A percentile compares a stretch with the other conserved stretches of the same genome.
Evolutionary conservation across 2,113 vertebrate genomes (phyloP).

Genomic region (Reinhardtius hippoglossoides): DNA sequence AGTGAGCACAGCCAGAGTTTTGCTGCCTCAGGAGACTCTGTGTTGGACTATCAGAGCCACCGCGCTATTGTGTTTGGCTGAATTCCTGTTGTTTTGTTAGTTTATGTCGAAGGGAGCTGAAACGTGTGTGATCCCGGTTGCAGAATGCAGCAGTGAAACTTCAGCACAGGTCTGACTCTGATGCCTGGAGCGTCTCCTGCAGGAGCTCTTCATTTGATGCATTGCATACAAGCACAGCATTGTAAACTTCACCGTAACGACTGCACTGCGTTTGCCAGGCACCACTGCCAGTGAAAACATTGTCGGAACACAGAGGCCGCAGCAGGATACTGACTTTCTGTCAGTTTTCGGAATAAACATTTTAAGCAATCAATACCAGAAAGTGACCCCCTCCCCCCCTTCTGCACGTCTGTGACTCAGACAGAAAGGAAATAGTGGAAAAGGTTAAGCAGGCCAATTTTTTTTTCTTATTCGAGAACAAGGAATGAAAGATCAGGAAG

Average conservation of each 20-base stretch:
- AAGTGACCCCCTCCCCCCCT: slow-evolving; percentile 16
- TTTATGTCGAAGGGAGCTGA: slow-evolving; percentile 7
- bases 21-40: slow-evolving; percentile 13
- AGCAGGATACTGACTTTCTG: slow-evolving; percentile 39
- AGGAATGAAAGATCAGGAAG: slow-evolving; percentile 41
- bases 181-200: neutral
- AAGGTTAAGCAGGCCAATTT: slow-evolving; percentile 31
- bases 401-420: slow-evolving; percentile 25
- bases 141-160: slow-evolving; percentile 9
- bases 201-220: slow-evolving; percentile 25
- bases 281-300: slow-evolving; percentile 52
- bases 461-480: slow-evolving; percentile 22
- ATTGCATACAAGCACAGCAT: slow-evolving; percentile 51
- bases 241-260: slow-evolving; percentile 42
- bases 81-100: slow-evolving; percentile 10
- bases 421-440: slow-evolving; percentile 35
- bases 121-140: slow-evolving; percentile 15
- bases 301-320: slow-evolving; percentile 30
- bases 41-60: neutral
- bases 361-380: slow-evolving; percentile 56
- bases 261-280: slow-evolving; percentile 36
- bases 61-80: slow-evolving; percentile 15
- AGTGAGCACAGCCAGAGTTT: slow-evolving; percentile 8
- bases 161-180: slow-evolving; percentile 21
- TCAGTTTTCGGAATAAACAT: slow-evolving; percentile 66